A percentile compares a stretch with the other conserved stretches of the same genome.
Evolutionary conservation across 2,113 vertebrate species (phyloP).

Genomic region (Nerophis lumbriciformis): DNA sequence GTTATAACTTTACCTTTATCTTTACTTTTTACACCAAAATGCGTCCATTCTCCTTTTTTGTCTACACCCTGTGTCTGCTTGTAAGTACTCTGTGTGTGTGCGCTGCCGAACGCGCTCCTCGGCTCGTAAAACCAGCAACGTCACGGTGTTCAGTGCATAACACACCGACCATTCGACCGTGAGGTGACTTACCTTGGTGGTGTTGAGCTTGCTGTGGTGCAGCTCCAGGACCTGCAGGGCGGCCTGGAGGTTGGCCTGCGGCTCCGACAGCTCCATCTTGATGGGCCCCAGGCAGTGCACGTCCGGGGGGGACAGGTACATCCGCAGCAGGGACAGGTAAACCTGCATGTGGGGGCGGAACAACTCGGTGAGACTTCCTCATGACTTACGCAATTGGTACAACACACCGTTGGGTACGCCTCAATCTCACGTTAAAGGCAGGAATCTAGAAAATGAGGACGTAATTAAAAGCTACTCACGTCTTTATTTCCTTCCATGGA

Average conservation of each 20-base stretch:
- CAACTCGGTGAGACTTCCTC: not conserved
- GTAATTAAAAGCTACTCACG: slow-evolving; percentile 73
- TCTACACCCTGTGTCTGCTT: no score
- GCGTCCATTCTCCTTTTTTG: no score
- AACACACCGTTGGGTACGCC: no score
- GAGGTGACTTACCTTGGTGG: slow-evolving; percentile 81
- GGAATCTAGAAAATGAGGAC: not conserved
- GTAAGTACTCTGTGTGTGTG: no score
- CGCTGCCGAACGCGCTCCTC: no score
- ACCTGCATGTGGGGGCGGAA: slow-evolving; percentile 69
- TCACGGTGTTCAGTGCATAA: not conserved
- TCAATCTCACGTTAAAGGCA: not conserved
- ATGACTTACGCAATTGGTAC: no score
- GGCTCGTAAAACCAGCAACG: no score
- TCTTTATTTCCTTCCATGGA: slow-evolving; percentile 86
- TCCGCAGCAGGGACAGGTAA: slow-evolving; percentile 90
- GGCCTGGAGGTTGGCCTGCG: slow-evolving; percentile 89
- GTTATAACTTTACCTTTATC: no score
- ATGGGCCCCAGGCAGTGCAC: slow-evolving; percentile 92
- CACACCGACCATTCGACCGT: no score
- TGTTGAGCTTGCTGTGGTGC: slow-evolving; percentile 95
- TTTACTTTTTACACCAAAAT: no score
- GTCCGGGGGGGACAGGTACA: slow-evolving; percentile 96
- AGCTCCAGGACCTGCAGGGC: slow-evolving; percentile 90
- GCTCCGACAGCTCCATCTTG: slow-evolving; percentile 88